Evolutionary conservation across 2,113 vertebrate genomes (phyloP).

Genomic region (Promerops cafer): DNA sequence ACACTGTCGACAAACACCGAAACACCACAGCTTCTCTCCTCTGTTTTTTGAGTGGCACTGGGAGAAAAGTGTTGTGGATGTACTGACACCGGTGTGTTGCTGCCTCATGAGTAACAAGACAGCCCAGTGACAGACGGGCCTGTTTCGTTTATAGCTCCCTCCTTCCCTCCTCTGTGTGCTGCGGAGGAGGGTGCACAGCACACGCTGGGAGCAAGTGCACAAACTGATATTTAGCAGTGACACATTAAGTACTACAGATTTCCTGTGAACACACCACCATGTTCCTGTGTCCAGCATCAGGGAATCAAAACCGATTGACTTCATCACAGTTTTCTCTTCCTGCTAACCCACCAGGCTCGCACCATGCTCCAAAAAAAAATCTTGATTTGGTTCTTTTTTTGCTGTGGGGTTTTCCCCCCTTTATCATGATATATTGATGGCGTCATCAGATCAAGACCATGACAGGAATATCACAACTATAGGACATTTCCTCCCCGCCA

Average conservation of each 20-base stretch:
- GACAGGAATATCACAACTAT: not conserved
- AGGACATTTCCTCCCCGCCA: not conserved
- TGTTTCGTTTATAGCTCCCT: not conserved
- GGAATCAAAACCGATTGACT: not conserved
- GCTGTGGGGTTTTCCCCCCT: accelerated
- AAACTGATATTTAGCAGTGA: not conserved
- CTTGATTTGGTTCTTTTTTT: not conserved
- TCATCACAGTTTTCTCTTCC: not conserved
- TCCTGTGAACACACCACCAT: not conserved
- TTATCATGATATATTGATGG: not conserved
- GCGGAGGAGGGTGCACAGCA: not conserved
- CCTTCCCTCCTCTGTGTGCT: not conserved
- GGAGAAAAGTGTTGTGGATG: not conserved
- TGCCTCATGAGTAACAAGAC: constrained; percentile 20
- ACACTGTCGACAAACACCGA: not conserved
- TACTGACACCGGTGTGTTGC: not conserved
- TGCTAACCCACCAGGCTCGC: not conserved
- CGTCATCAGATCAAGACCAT: not conserved
- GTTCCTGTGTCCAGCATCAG: not conserved
- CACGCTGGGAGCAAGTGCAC: not conserved
- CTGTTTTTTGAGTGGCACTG: not conserved
- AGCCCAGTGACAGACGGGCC: constrained; percentile 15
- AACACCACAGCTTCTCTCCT: not conserved
- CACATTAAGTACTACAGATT: not conserved
- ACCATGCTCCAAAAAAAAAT: not conserved